phyloP scores from a whole-genome alignment of 2,888 invertebrate genomes.

The Ennomos fuscantarius region DNA sequence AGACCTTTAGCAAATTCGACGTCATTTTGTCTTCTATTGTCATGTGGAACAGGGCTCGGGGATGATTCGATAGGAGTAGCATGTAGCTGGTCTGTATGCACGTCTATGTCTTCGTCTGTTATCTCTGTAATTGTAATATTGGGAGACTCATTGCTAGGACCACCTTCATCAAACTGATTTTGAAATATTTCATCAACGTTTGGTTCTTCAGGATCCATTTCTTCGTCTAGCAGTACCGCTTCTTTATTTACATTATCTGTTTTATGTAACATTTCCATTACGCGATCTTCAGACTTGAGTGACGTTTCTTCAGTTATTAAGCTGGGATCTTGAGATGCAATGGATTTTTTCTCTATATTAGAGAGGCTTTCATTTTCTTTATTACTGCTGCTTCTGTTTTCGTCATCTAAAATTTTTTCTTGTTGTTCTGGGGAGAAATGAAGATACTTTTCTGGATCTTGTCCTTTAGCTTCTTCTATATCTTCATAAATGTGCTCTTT shows the following conservation, averaged over 20 bases:
- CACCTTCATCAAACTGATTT: conserved; percentile 70
- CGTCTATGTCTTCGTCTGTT: conserved; percentile 67
- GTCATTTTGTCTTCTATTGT: conserved; percentile 56
- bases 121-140: conserved; percentile 82
- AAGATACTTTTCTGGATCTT: conserved; percentile 70
- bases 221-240: conserved; percentile 68
- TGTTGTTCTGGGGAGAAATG: conserved; percentile 73
- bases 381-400: conserved; percentile 62
- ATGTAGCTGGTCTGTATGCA: conserved; percentile 52
- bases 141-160: conserved; percentile 68
- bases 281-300: conserved; percentile 67
- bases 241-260: conserved; percentile 64
- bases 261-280: conserved; percentile 78
- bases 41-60: conserved; percentile 73
- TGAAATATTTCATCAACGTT: conserved; percentile 77
- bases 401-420: conserved; percentile 55
- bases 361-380: conserved; percentile 76
- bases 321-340: conserved; percentile 78
- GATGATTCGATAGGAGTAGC: conserved; percentile 72
- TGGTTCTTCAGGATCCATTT: conserved; percentile 73
- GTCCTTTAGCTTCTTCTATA: conserved; percentile 77
- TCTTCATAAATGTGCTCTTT: conserved; percentile 88
- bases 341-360: conserved; percentile 70
- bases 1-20: conserved; percentile 59
- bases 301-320: conserved; percentile 70